Conservation (phyloP, 2,888 invertebrate species). For the Acrobasis suavella region DNA sequence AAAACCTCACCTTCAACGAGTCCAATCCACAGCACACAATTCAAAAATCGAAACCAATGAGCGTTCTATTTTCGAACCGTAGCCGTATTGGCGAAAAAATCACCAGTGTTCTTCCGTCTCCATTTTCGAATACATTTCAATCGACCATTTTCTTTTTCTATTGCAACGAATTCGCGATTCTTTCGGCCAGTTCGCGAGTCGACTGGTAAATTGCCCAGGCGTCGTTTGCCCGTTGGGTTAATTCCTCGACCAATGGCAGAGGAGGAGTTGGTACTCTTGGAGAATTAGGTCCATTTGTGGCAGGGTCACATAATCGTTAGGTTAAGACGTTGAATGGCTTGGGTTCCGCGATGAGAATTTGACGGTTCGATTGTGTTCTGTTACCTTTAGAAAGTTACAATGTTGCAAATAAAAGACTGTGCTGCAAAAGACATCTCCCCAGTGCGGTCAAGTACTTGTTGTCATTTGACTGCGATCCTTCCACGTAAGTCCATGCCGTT, state of each 20-base stretch:
- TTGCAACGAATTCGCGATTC: slow-evolving; percentile 20
- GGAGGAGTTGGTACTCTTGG: slow-evolving; percentile 32
- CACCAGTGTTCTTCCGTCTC: slow-evolving; percentile 10
- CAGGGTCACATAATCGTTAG: slow-evolving; percentile 68
- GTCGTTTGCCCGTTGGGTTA: slow-evolving; percentile 51
- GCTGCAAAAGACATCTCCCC: no score
- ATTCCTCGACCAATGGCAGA: slow-evolving; percentile 69
- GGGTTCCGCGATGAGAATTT: slow-evolving; percentile 22
- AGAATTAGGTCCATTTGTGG: slow-evolving; percentile 75
- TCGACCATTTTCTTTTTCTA: slow-evolving; percentile 18
- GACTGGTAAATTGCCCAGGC: slow-evolving; percentile 23
- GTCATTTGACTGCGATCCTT: no score
- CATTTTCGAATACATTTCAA: slow-evolving; percentile 18
- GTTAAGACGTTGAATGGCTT: slow-evolving; percentile 46
- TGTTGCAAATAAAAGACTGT: no score
- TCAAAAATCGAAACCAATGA: slow-evolving; percentile 12
- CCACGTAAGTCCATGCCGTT: no score
- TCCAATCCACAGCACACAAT: slow-evolving; percentile 16
- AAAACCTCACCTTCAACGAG: slow-evolving; percentile 18
- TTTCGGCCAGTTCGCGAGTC: slow-evolving; percentile 15
- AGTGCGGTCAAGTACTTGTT: no score
- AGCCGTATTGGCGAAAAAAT: slow-evolving; percentile 21
- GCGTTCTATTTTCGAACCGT: slow-evolving; percentile 11
- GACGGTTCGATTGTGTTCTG: no score
- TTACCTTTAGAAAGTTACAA: no score